Evolutionary conservation across 2,888 invertebrate genomes (phyloP).

Genomic region (Hirtodrosophila confusa): DNA sequence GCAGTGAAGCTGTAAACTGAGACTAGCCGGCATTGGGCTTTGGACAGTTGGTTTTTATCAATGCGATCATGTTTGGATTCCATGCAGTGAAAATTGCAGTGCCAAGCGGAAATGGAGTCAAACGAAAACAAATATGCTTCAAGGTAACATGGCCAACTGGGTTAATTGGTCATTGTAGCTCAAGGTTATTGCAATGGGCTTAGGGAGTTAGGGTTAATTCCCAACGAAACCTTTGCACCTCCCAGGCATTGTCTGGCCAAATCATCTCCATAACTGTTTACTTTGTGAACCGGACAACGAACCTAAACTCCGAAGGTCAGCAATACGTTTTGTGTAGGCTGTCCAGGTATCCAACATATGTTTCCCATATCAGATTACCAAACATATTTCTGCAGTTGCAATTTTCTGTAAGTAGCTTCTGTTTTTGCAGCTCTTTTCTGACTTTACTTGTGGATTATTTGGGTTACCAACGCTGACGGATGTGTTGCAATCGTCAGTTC

Average conservation of each 20-base stretch:
- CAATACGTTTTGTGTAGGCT: slow-evolving; percentile 30
- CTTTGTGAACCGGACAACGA: slow-evolving; percentile 3
- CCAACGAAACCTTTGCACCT: slow-evolving; percentile 1
- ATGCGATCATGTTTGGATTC: slow-evolving; percentile 17
- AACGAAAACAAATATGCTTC: slow-evolving; percentile 26
- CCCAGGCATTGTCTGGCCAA: slow-evolving; percentile 8
- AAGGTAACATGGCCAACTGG: slow-evolving; percentile 50
- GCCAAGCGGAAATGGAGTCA: slow-evolving; percentile 48
- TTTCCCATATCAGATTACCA: slow-evolving; percentile 53
- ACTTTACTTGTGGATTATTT: slow-evolving; percentile 33
- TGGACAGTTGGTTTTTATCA: slow-evolving; percentile 61
- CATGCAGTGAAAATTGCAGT: slow-evolving; percentile 45
- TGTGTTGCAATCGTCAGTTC: slow-evolving; percentile 52
- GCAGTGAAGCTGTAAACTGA: slow-evolving; percentile 51
- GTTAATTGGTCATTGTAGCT: slow-evolving; percentile 48
- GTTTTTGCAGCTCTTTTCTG: slow-evolving; percentile 30
- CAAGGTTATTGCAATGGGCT: slow-evolving; percentile 13
- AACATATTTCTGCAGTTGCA: slow-evolving; percentile 10
- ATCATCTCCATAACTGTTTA: slow-evolving; percentile 8
- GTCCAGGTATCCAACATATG: slow-evolving; percentile 24
- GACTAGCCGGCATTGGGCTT: slow-evolving; percentile 38
- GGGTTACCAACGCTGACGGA: slow-evolving; percentile 32
- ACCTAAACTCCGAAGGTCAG: slow-evolving; percentile 49
- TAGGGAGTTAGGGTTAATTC: slow-evolving; percentile 5
- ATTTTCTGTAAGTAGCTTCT: slow-evolving; percentile 12